Evolutionary conservation across 2,888 invertebrate species (phyloP).

Genomic region (Drosophila phalerata): DNA sequence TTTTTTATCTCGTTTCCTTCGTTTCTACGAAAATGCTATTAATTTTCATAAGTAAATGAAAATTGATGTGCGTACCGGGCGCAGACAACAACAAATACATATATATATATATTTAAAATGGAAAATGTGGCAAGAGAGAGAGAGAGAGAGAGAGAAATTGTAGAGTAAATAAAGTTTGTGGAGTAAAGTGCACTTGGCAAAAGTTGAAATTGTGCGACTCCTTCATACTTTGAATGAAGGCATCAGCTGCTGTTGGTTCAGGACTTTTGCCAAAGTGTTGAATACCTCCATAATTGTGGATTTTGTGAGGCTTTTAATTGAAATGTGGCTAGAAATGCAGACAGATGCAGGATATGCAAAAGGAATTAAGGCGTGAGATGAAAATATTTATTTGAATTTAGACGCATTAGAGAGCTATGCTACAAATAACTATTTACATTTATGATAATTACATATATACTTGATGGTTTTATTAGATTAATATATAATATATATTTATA

Average conservation of each 20-base stretch:
- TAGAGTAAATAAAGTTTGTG: slow-evolving; percentile 17
- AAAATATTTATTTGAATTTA: slow-evolving; percentile 1
- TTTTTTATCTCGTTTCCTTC: slow-evolving; percentile 4
- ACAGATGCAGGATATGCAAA: background rate
- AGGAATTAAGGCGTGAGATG: background rate
- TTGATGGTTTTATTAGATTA: background rate
- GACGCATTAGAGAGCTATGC: background rate
- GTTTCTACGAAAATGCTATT: slow-evolving; percentile 50
- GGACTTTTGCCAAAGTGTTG: slow-evolving; percentile 21
- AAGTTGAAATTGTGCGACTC: slow-evolving; percentile 7
- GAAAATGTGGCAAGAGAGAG: background rate
- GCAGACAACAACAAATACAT: slow-evolving; percentile 12
- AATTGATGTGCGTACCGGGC: slow-evolving; percentile 42
- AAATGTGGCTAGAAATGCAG: slow-evolving; percentile 13
- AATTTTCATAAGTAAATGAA: slow-evolving; percentile 62
- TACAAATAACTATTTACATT: background rate
- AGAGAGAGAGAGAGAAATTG: slow-evolving; percentile 1
- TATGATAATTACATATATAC: background rate
- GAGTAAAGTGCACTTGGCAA: slow-evolving; percentile 23
- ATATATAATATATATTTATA: too few relatives aligned
- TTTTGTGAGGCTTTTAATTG: slow-evolving; percentile 19
- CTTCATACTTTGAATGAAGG: slow-evolving; percentile 9
- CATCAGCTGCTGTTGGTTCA: slow-evolving; percentile 7
- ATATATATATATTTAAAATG: slow-evolving; percentile 1
- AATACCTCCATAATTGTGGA: slow-evolving; percentile 4